These are phyloP conservation scores for Allolobophora icterica DNA, from an alignment of 2,888 invertebrate species.

Conservation along the genomic window DNA sequence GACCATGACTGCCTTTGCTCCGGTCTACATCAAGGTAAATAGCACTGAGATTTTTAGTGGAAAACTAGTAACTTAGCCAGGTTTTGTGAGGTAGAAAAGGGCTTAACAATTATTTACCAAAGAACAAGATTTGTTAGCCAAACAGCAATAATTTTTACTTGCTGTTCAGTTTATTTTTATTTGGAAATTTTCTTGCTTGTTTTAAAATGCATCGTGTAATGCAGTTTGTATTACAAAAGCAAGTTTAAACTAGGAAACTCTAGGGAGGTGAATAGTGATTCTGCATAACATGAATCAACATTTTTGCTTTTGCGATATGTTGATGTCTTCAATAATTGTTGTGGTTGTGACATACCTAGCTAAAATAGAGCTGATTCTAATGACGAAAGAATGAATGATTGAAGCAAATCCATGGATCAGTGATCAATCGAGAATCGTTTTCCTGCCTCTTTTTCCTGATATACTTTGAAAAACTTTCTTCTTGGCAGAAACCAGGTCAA, in stretches of 20 bases:
- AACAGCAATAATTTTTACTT: not conserved
- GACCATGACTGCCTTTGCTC: not conserved
- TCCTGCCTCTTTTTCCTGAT: not conserved
- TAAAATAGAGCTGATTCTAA: not conserved
- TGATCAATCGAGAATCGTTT: not conserved
- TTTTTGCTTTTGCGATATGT: not conserved
- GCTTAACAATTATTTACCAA: not conserved
- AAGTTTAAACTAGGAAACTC: constrained; percentile 4
- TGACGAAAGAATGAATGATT: not conserved
- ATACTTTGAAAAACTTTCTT: not conserved
- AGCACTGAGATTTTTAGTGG: not conserved
- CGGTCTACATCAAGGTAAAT: constrained; percentile 13
- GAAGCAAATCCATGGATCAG: not conserved
- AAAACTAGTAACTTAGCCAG: not conserved
- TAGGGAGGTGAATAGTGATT: too few species aligned
- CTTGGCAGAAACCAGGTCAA: not conserved
- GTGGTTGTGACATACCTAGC: not conserved
- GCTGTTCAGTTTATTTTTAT: not conserved
- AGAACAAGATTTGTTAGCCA: not conserved
- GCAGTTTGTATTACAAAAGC: not conserved
- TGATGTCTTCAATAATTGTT: not conserved
- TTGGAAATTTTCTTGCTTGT: not conserved
- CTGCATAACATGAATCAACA: not conserved
- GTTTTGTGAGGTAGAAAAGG: not conserved
- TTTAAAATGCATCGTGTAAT: not conserved